Percentiles rank a stretch among this genome's conserved stretches.
Evolutionary conservation across 2,888 invertebrate species (phyloP).

Genomic region (Lamellibrachia satsuma): DNA sequence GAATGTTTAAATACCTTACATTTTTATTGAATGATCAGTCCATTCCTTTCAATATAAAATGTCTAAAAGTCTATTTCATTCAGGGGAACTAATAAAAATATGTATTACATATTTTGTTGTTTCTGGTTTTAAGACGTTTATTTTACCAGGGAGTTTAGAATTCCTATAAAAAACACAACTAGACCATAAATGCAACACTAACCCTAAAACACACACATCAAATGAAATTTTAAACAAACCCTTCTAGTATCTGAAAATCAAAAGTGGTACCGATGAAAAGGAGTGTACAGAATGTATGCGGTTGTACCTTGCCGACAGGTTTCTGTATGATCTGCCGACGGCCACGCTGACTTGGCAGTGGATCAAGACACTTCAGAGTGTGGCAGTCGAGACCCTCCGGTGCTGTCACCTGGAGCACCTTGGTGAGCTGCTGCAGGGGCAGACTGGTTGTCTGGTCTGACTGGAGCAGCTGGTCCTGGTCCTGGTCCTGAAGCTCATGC

Average conservation of each 20-base stretch:
- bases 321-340: neutral
- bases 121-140: neutral
- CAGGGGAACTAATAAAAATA: neutral
- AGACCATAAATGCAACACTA: neutral
- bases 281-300: neutral
- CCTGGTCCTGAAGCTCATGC: neutral
- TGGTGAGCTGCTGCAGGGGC: neutral
- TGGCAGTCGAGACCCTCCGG: neutral
- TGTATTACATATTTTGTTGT: neutral
- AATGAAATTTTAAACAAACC: neutral
- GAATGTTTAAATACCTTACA: neutral
- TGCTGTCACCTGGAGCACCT: neutral
- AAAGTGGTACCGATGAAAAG: neutral
- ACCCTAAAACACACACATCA: neutral
- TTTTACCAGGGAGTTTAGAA: neutral
- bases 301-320: constrained; percentile 3
- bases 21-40: too few relatives aligned
- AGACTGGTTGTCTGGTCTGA: neutral
- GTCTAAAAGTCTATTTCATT: neutral
- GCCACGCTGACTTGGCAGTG: neutral
- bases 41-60: neutral
- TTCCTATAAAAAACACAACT: neutral
- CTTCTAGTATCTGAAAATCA: neutral
- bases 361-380: neutral
- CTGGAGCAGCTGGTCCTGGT: neutral